Evolutionary conservation across 2,888 invertebrate species (phyloP).

Genomic region (Chrysolina oricalcia): DNA sequence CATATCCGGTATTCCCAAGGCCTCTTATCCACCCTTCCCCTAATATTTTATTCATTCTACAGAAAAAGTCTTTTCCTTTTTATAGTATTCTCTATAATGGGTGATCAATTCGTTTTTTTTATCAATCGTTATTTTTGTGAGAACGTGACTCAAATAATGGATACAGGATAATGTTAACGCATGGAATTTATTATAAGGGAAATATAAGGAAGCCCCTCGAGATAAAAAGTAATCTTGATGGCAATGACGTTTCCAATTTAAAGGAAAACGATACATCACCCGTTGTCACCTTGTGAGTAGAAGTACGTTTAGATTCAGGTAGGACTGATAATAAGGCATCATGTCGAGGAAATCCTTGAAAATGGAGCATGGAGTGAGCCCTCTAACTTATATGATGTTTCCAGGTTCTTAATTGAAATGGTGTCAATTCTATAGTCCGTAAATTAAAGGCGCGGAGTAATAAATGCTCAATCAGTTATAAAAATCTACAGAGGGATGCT

Average conservation of each 20-base stretch:
- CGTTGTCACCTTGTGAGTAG: constrained; percentile 44
- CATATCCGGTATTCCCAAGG: constrained; percentile 1
- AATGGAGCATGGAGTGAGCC: neutral
- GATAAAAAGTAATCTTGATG: constrained; percentile 17
- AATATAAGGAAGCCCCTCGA: constrained; percentile 11
- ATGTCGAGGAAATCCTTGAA: neutral
- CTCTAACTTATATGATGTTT: neutral
- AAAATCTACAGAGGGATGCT: too few relatives aligned
- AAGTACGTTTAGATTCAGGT: constrained; percentile 36
- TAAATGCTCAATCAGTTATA: too few relatives aligned
- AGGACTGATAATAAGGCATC: neutral
- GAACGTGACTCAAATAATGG: constrained; percentile 65
- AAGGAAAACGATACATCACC: constrained; percentile 57
- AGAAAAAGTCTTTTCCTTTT: constrained; percentile 60
- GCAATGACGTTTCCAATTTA: constrained; percentile 58
- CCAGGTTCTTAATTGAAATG: too few relatives aligned
- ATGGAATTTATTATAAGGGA: constrained; percentile 29
- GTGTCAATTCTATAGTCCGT: too few relatives aligned
- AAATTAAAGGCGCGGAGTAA: too few relatives aligned
- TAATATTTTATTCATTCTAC: constrained; percentile 62
- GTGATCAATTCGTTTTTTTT: constrained; percentile 63
- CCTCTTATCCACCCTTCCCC: constrained; percentile 35
- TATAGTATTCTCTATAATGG: constrained; percentile 60
- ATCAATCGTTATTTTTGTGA: constrained; percentile 65
- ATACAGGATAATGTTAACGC: constrained; percentile 48